Percentiles rank a stretch among this genome's conserved stretches.
These are phyloP conservation scores for Macropodus opercularis DNA, from an alignment of 2,797 vertebrate genomes.

Conservation along the genomic window DNA sequence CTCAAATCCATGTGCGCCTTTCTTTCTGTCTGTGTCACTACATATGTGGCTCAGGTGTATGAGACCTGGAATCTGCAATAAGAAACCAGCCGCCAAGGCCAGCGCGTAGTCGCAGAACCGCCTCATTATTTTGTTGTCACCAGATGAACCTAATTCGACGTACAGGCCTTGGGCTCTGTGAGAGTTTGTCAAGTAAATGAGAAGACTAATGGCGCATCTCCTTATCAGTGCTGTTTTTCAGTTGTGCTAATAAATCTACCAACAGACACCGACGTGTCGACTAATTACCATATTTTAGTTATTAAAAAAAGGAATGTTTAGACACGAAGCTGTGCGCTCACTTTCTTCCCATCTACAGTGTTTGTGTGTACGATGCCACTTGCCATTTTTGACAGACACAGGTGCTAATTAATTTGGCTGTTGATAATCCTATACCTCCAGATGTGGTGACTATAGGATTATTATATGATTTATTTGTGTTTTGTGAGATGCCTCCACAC, in stretches of 20 bases:
- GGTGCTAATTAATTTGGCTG: conserved; percentile 36
- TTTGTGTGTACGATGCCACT: conserved; percentile 27
- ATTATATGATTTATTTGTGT: too few relatives aligned
- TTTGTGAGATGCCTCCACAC: not conserved
- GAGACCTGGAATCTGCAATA: conserved; percentile 8
- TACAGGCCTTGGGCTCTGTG: conserved; percentile 64
- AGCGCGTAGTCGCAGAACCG: conserved; percentile 13
- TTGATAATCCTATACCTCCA: conserved; percentile 25
- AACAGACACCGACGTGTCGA: conserved; percentile 71
- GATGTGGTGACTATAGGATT: conserved; percentile 11
- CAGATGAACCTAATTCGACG: conserved; percentile 57
- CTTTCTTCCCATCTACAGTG: conserved; percentile 7
- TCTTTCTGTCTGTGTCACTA: too few relatives aligned
- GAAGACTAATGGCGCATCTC: conserved; percentile 76
- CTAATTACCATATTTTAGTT: conserved; percentile 67
- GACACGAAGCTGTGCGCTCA: conserved; percentile 33
- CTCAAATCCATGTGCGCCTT: too few relatives aligned
- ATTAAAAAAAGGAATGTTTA: conserved; percentile 52
- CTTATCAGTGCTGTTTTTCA: conserved; percentile 73
- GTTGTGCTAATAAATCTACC: conserved; percentile 66
- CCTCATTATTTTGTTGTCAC: conserved; percentile 62
- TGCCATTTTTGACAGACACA: conserved; percentile 32
- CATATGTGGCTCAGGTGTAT: conserved; percentile 14
- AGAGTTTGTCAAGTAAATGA: conserved; percentile 75
- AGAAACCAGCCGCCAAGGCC: conserved; percentile 7